Base-by-base conservation (phyloP, 2,797 vertebrate genomes). In the Sebastes miniatus region DNA sequence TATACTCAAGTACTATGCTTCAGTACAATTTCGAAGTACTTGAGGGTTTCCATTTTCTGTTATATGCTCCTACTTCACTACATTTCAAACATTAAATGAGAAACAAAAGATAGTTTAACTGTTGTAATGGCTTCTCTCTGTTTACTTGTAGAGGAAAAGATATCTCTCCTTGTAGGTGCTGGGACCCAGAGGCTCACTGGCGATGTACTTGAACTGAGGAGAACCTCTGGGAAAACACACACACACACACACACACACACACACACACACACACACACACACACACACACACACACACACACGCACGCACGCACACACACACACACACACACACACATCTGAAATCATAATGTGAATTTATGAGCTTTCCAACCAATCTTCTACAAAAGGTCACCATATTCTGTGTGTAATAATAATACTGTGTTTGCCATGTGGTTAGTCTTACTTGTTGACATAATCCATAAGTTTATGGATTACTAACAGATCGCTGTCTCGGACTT, bases 71-170 rank as follows among this genome's bases (percentile, higher is more conserved):
- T 27, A 20, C 16, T 29, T 2, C 56, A 14, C 14, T 58, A 14
- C 57, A 59, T 29, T 8, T 59, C 57, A 52, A 36, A 1, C 34
- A 36, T 36, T 36, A 36, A 36, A 36, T 36, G 34, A 36, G 10
- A 36, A 36, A 4, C 4, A 52, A n/a, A 32, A 25, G 14, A 16
- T 5, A 14, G 5, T 24, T 20, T 74, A 3, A 24, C 12, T 1
- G 1, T 22, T 47, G 5, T 5, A 4, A 8, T 63, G 18, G 3
- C 18, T 8, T 76, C 4, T n/a, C 3, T 29, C 5, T 5, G 4
- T 71, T 57, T 91, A 99, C 98, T 97, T 98, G 94, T 98, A 99
- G 72, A 99, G 86, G 85, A 97, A 99, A 77, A 98, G 96, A 85
- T 99, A 99, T 94, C 96, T 95, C 91, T 99, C 98, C 76, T 93